Evolutionary conservation across 2,888 invertebrate genomes (phyloP).

Genomic region (Drosophila kanekoi): DNA sequence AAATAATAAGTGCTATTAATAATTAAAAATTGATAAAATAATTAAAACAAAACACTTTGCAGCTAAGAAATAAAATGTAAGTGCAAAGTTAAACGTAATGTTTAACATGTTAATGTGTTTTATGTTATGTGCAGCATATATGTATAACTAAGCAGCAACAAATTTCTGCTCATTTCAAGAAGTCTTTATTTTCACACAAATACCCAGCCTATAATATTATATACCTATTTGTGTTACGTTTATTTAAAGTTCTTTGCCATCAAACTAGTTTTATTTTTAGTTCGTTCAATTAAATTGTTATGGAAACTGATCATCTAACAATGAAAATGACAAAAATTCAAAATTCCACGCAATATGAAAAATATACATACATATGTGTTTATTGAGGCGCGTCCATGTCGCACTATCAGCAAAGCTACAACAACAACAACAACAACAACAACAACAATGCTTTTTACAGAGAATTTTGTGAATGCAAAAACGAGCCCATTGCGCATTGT

Average conservation of each 20-base stretch:
- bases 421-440: slow-evolving; percentile 7
- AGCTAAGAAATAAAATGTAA: no score
- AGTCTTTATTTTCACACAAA: not conserved
- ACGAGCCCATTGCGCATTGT: slow-evolving; percentile 24
- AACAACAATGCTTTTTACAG: slow-evolving; percentile 18
- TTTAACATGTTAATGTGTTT: no score
- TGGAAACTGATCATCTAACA: slow-evolving; percentile 7
- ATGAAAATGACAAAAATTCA: slow-evolving; percentile 11
- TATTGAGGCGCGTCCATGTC: slow-evolving; percentile 38
- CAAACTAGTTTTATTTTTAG: not conserved
- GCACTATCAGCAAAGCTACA: slow-evolving; percentile 16
- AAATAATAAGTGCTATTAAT: no score
- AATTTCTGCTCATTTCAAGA: no score
- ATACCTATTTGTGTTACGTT: not conserved
- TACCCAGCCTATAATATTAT: no score
- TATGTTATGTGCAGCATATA: no score
- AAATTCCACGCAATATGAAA: slow-evolving; percentile 1
- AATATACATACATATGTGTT: slow-evolving; percentile 19
- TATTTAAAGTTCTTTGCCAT: not conserved
- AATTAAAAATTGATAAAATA: no score
- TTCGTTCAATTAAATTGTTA: not conserved
- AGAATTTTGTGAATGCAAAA: slow-evolving; percentile 49
- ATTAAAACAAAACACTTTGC: no score
- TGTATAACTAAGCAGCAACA: no score
- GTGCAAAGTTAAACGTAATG: no score